phyloP scores from a whole-genome alignment of 2,888 invertebrate species.

The Hylaea fasciaria region DNA sequence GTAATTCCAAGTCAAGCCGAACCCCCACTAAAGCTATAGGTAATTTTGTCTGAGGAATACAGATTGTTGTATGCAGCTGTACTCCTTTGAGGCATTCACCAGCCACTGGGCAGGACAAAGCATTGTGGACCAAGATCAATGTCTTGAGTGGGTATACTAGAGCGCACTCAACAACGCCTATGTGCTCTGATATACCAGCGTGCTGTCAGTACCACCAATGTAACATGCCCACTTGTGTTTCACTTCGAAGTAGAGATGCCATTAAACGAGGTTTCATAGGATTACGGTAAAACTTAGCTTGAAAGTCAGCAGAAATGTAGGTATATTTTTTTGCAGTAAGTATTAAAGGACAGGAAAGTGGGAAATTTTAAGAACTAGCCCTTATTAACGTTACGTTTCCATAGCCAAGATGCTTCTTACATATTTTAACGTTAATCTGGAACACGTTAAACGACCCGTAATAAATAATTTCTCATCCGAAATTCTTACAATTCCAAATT shows the following conservation, averaged over 20 bases:
- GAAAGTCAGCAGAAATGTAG: neutral
- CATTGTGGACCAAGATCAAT: constrained; percentile 75
- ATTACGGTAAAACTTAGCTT: neutral
- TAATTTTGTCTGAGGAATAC: constrained; percentile 63
- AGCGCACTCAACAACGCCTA: constrained; percentile 60
- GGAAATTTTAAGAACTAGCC: too few relatives aligned
- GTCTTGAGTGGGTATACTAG: constrained; percentile 65
- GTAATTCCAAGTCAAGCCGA: constrained; percentile 4
- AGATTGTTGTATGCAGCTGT: constrained; percentile 58
- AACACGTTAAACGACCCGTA: too few relatives aligned
- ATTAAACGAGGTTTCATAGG: neutral
- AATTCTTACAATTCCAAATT: neutral
- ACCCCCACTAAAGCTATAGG: constrained; percentile 15
- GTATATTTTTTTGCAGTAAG: neutral
- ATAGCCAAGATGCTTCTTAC: too few relatives aligned
- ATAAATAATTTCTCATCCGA: neutral
- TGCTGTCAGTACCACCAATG: constrained; percentile 58
- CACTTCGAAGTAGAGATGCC: constrained; percentile 10
- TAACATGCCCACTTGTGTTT: constrained; percentile 34
- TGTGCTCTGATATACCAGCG: constrained; percentile 50
- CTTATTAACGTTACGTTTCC: too few relatives aligned
- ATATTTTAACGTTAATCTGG: too few relatives aligned
- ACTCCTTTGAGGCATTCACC: constrained; percentile 65
- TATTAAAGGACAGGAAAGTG: neutral
- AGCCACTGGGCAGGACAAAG: constrained; percentile 69